Evolutionary conservation across 2,888 invertebrate genomes (phyloP).

Genomic region (Monopis laevigella): DNA sequence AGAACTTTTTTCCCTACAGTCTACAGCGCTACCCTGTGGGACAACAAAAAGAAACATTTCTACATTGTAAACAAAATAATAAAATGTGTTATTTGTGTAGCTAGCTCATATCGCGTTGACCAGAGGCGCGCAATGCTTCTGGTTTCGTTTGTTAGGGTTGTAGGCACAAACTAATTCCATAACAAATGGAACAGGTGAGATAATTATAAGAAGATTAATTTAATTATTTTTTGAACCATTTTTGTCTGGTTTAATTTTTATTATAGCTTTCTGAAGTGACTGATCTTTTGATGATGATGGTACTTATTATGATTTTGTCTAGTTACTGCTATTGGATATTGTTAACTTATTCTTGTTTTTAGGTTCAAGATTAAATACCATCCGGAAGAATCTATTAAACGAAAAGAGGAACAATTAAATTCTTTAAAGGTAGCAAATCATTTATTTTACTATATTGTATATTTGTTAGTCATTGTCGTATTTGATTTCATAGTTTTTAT

Average conservation of each 20-base stretch:
- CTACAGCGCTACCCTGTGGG: constrained; percentile 61
- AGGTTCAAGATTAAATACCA: constrained; percentile 99
- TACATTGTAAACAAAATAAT: constrained; percentile 50
- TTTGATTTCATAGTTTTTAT: neutral
- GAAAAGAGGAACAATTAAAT: constrained; percentile 85
- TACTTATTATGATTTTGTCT: neutral
- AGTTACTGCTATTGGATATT: neutral
- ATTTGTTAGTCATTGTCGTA: neutral
- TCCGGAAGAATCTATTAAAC: constrained; percentile 92
- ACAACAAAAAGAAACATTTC: constrained; percentile 54
- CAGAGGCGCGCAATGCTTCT: constrained; percentile 69
- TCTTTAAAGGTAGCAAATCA: constrained; percentile 78
- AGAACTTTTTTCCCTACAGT: constrained; percentile 67
- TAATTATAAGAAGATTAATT: constrained; percentile 34
- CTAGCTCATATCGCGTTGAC: constrained; percentile 63
- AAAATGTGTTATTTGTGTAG: constrained; percentile 53
- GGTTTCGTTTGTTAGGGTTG: constrained; percentile 63
- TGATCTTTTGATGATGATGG: constrained; percentile 4
- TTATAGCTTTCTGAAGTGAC: no score
- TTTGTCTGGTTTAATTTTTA: neutral
- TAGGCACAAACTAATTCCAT: constrained; percentile 58
- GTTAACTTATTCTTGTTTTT: constrained; percentile 29
- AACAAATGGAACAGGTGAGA: constrained; percentile 62
- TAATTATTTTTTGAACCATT: constrained; percentile 2
- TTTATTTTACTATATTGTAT: neutral